Conservation (phyloP, 2,797 vertebrate species). For the Craterocephalus amniculus region DNA sequence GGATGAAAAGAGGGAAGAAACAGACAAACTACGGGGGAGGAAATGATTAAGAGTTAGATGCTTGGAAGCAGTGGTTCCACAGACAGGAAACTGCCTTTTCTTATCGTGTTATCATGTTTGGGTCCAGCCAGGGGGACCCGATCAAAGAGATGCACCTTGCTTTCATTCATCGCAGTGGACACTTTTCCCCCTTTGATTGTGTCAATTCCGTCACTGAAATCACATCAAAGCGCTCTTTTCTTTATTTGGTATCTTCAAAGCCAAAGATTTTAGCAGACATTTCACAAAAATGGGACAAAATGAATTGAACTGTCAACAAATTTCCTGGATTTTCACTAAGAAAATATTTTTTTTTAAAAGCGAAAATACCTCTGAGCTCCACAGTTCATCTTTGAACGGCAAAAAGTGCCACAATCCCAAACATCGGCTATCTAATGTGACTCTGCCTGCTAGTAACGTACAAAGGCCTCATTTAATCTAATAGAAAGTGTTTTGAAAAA, state of each 20-base stretch:
- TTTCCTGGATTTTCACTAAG: constrained; percentile 11
- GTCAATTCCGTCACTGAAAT: not conserved
- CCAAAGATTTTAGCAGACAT: not conserved
- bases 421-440: constrained; percentile 7
- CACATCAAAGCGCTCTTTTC: not conserved
- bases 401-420: constrained; percentile 14
- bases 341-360: constrained; percentile 30
- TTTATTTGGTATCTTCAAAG: not conserved
- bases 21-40: constrained; percentile 52
- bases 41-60: constrained; percentile 66
- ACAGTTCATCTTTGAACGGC: constrained; percentile 11
- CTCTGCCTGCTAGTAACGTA: constrained; percentile 11
- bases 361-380: constrained; percentile 14
- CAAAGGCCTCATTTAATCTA: constrained; percentile 57
- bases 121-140: constrained; percentile 27
- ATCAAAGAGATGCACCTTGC: constrained; percentile 72
- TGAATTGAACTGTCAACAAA: constrained; percentile 6
- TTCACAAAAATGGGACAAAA: not conserved
- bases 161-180: constrained; percentile 46
- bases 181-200: not conserved
- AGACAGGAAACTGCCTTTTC: constrained; percentile 69
- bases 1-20: constrained; percentile 12
- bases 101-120: constrained; percentile 68
- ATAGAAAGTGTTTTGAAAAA: constrained; percentile 72
- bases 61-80: constrained; percentile 62